A percentile compares a stretch with the other conserved stretches of the same genome.
Evolutionary conservation across 2,888 invertebrate species (phyloP).

Genomic region (Helleia helle): DNA sequence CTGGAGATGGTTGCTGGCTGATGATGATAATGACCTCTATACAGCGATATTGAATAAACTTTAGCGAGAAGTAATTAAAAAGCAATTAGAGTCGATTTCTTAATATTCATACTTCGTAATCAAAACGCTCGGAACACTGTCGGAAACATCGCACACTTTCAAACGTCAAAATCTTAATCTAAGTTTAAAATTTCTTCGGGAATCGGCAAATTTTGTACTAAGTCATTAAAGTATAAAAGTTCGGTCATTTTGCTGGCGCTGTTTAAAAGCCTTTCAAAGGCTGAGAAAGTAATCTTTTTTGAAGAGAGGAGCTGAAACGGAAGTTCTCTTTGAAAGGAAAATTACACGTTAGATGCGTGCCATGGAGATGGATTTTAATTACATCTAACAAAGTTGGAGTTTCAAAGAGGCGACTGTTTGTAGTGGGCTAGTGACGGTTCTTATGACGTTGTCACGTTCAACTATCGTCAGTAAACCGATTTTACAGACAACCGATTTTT

Average conservation of each 20-base stretch:
- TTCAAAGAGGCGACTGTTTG: conserved; percentile 34
- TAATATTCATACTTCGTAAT: conserved; percentile 61
- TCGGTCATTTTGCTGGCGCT: conserved; percentile 71
- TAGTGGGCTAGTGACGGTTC: too few species aligned
- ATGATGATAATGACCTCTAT: too few species aligned
- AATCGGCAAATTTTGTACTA: conserved; percentile 73
- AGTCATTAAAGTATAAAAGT: conserved; percentile 75
- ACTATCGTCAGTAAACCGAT: too few species aligned
- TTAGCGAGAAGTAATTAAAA: conserved; percentile 57
- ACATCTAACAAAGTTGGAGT: conserved; percentile 66
- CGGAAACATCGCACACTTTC: conserved; percentile 61
- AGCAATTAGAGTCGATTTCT: conserved; percentile 64
- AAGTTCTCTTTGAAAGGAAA: conserved; percentile 73
- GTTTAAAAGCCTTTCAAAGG: conserved; percentile 73
- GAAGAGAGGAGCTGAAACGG: conserved; percentile 71
- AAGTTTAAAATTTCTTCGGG: conserved; percentile 72
- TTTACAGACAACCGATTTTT: too few species aligned
- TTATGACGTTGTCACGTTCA: too few species aligned
- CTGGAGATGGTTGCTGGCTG: too few species aligned
- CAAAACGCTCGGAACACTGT: conserved; percentile 47
- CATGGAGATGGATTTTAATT: conserved; percentile 71
- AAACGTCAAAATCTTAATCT: conserved; percentile 72
- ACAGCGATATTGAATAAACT: background rate
- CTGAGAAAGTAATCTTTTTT: conserved; percentile 73
- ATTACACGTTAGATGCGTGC: conserved; percentile 67